Conservation (phyloP, 2,888 invertebrate genomes). For the Chorisops tibialis region DNA sequence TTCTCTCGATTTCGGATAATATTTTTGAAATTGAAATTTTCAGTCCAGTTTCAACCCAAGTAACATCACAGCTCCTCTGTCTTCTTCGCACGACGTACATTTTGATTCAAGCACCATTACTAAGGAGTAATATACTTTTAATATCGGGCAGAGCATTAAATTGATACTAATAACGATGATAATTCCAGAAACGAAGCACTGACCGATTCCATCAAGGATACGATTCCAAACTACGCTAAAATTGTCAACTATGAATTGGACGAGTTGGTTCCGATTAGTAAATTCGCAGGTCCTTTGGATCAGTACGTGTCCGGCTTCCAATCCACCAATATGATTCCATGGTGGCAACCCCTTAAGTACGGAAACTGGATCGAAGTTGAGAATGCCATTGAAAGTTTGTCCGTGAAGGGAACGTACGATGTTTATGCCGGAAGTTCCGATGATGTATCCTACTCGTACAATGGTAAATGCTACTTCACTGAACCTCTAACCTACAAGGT, state of each 20-base stretch:
- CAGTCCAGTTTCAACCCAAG: too few species aligned
- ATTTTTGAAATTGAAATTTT: too few species aligned
- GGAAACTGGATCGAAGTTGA: slow-evolving; percentile 17
- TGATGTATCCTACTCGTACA: neutral
- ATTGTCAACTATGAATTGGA: neutral
- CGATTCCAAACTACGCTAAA: neutral
- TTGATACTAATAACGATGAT: too few species aligned
- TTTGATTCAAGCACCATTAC: too few species aligned
- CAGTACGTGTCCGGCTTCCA: neutral
- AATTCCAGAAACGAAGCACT: neutral
- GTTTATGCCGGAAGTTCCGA: slow-evolving; percentile 16
- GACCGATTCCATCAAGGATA: neutral
- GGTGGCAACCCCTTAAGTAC: slow-evolving; percentile 9
- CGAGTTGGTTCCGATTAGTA: neutral
- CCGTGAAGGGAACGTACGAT: neutral
- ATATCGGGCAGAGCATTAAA: too few species aligned
- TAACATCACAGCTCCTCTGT: too few species aligned
- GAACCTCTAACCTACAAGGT: neutral
- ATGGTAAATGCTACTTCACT: neutral
- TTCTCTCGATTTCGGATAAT: too few species aligned
- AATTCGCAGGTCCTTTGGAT: neutral
- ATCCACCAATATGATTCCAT: neutral
- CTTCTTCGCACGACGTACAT: too few species aligned
- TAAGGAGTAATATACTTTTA: too few species aligned
- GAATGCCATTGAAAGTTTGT: neutral